These are phyloP conservation scores for Steinernema khuongi DNA, from an alignment of 1,140 invertebrate species.

Conservation along the genomic window DNA sequence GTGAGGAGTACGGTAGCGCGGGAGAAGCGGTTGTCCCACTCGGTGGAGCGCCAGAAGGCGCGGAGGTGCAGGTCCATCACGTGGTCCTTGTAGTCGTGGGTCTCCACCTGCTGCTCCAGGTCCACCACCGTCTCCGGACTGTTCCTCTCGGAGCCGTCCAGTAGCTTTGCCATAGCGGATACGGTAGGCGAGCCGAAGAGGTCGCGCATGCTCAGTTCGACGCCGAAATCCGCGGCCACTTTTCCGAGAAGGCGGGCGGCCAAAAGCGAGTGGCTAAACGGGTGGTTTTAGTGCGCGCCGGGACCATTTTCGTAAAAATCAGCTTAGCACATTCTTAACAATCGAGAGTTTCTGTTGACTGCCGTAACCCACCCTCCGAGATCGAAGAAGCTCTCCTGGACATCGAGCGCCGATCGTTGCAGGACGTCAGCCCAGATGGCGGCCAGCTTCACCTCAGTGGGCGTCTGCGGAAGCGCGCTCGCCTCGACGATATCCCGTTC, in stretches of 20 bases:
- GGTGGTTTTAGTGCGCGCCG: neutral
- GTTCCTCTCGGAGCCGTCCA: constrained; percentile 52
- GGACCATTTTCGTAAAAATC: neutral
- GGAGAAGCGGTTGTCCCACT: constrained; percentile 54
- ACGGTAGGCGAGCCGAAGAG: constrained; percentile 61
- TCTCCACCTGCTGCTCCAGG: constrained; percentile 59
- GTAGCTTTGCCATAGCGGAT: constrained; percentile 55
- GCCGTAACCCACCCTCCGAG: constrained; percentile 58
- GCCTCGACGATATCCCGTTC: constrained; percentile 51
- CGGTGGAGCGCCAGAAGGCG: constrained; percentile 62
- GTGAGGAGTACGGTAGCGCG: constrained; percentile 43
- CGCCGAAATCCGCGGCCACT: constrained; percentile 54
- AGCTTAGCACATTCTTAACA: neutral
- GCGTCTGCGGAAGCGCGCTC: constrained; percentile 59
- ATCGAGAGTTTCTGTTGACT: neutral
- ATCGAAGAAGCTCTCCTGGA: constrained; percentile 63
- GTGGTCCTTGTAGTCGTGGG: constrained; percentile 59
- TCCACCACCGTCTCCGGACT: constrained; percentile 49
- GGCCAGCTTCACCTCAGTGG: constrained; percentile 59
- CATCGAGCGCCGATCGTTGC: constrained; percentile 59
- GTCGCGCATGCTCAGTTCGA: constrained; percentile 59
- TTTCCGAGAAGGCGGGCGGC: constrained; percentile 61
- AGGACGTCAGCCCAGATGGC: constrained; percentile 59
- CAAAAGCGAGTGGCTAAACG: constrained; percentile 62
- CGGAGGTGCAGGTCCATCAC: constrained; percentile 62